These are phyloP conservation scores for Pipistrellus nathusii DNA, from an alignment of 2,797 vertebrate species.

Conservation along the genomic window DNA sequence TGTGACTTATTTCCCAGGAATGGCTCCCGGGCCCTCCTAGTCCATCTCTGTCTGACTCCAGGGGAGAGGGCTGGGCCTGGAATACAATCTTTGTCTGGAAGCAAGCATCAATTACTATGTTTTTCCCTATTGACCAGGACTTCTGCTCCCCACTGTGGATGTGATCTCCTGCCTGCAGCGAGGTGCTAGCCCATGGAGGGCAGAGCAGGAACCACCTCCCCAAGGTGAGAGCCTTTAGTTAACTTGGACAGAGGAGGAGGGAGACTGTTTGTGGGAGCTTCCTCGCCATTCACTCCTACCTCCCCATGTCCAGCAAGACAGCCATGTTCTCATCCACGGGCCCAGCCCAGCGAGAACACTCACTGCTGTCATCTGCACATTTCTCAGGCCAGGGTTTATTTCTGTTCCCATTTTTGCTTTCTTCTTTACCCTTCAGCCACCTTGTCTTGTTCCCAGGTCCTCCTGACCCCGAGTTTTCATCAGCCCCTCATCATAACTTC, in stretches of 20 bases:
- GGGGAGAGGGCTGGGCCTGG: not conserved
- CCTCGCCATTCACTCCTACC: too few species aligned
- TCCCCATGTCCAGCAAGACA: not conserved
- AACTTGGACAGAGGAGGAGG: not conserved
- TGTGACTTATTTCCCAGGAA: not conserved
- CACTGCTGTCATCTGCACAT: not conserved
- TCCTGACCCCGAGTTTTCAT: not conserved
- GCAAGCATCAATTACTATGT: not conserved
- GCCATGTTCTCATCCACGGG: fast-evolving
- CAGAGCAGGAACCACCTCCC: not conserved
- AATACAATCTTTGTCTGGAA: not conserved
- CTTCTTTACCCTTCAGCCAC: too few species aligned
- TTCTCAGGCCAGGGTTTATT: not conserved
- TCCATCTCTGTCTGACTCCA: not conserved
- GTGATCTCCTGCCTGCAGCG: not conserved
- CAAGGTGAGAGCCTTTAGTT: not conserved
- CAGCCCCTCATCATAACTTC: not conserved
- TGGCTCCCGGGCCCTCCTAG: not conserved
- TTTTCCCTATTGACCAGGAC: constrained; percentile 2
- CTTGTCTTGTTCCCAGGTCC: not conserved
- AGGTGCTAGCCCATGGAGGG: not conserved
- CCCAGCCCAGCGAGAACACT: not conserved
- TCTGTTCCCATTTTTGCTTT: not conserved
- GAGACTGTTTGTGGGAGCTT: not conserved
- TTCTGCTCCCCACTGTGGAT: constrained; percentile 12